These are phyloP conservation scores for Chionomys nivalis DNA, from an alignment of 2,113 vertebrate species.

Conservation along the genomic window DNA sequence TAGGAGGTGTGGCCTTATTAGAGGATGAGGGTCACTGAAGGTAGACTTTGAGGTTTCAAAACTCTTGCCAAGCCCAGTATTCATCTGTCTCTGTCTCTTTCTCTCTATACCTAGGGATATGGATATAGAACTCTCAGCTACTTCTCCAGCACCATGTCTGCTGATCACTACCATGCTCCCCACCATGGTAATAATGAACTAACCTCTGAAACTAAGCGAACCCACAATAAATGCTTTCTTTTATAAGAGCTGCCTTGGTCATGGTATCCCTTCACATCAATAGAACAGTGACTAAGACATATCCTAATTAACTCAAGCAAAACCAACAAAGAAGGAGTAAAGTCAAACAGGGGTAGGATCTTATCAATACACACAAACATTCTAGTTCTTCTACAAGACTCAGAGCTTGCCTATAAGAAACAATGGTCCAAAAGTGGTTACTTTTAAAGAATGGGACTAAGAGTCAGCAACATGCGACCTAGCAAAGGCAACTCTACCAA, in stretches of 20 bases:
- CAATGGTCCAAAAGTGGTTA: neutral
- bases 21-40: neutral
- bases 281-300: neutral
- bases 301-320: neutral
- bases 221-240: neutral
- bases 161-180: neutral
- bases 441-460: neutral
- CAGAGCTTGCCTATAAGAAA: neutral
- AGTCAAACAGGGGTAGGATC: neutral
- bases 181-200: neutral
- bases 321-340: neutral
- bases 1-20: neutral
- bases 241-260: neutral
- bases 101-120: neutral
- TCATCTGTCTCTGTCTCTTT: too few species aligned
- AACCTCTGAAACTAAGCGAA: neutral
- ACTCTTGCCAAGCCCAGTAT: neutral
- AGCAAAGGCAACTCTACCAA: neutral
- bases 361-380: neutral
- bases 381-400: neutral
- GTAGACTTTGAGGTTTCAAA: neutral
- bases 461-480: neutral
- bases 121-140: neutral
- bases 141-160: neutral
- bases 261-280: neutral